These are phyloP conservation scores for Andrena hattorfiana DNA, from an alignment of 2,888 invertebrate genomes.

Conservation along the genomic window DNA sequence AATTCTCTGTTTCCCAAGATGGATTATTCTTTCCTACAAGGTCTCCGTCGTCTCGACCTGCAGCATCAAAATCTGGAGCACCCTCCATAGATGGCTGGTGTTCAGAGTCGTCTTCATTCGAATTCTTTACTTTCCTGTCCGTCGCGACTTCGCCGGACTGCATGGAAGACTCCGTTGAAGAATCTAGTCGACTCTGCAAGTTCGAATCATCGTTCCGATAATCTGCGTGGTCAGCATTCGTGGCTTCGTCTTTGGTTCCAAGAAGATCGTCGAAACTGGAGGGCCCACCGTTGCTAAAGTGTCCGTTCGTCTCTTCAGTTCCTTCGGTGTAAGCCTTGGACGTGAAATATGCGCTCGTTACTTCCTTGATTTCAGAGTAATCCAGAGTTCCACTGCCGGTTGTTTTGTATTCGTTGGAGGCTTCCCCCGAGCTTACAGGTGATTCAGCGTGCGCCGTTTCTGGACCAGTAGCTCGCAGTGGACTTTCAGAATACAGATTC, in stretches of 20 bases:
- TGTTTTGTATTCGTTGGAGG: neutral
- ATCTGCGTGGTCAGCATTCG: neutral
- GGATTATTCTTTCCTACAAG: slow-evolving; percentile 13
- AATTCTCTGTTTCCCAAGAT: neutral
- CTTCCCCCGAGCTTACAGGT: neutral
- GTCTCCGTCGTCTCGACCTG: no score
- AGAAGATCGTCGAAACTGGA: slow-evolving; percentile 10
- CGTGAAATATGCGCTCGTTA: slow-evolving; percentile 53
- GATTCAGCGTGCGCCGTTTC: neutral
- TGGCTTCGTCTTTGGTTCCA: neutral
- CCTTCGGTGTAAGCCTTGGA: slow-evolving; percentile 47
- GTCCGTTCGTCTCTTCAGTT: neutral
- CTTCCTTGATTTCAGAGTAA: slow-evolving; percentile 54
- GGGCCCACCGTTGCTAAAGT: neutral
- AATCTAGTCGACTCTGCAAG: neutral
- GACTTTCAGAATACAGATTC: neutral
- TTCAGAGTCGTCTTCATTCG: neutral
- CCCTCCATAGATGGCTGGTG: neutral
- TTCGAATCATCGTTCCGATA: neutral
- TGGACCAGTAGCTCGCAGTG: neutral
- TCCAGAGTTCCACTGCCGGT: slow-evolving; percentile 6
- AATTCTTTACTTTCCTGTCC: neutral
- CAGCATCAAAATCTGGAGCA: neutral
- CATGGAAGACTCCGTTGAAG: neutral
- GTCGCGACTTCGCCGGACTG: neutral